Evolutionary conservation across 2,113 vertebrate species (phyloP).

Genomic region (Lynx canadensis): DNA sequence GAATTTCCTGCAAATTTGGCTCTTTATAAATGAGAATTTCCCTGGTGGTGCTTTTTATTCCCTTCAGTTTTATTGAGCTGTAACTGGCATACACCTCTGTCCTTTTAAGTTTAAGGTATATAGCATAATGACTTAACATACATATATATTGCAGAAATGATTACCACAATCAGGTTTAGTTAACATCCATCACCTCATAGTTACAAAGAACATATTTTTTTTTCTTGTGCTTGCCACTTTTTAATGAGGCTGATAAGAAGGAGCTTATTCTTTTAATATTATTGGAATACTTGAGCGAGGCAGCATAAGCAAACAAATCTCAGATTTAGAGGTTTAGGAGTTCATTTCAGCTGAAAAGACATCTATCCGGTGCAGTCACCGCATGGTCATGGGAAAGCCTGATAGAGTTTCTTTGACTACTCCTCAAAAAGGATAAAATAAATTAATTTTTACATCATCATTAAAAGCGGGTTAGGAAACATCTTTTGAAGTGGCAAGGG

Average conservation of each 20-base stretch:
- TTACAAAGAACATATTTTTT: neutral
- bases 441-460: neutral
- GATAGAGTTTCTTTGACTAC: neutral
- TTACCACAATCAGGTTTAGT: neutral
- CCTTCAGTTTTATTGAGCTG: neutral
- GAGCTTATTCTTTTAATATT: conserved; percentile 25
- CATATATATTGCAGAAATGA: conserved; percentile 1
- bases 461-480: conserved; percentile 44
- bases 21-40: neutral
- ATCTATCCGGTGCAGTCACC: neutral
- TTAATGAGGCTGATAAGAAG: conserved; percentile 21
- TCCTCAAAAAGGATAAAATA: conserved; percentile 18
- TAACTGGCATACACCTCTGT: neutral
- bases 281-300: neutral
- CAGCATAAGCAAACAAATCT: neutral
- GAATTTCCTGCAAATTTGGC: neutral
- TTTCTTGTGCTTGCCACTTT: conserved; percentile 13
- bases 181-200: neutral
- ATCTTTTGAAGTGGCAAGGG: neutral
- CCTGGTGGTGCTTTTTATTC: neutral
- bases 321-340: neutral
- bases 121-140: neutral
- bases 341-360: neutral
- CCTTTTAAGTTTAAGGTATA: neutral
- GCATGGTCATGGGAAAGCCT: neutral